Evolutionary conservation across 2,113 vertebrate genomes (phyloP).

Genomic region (Loxodonta africana): DNA sequence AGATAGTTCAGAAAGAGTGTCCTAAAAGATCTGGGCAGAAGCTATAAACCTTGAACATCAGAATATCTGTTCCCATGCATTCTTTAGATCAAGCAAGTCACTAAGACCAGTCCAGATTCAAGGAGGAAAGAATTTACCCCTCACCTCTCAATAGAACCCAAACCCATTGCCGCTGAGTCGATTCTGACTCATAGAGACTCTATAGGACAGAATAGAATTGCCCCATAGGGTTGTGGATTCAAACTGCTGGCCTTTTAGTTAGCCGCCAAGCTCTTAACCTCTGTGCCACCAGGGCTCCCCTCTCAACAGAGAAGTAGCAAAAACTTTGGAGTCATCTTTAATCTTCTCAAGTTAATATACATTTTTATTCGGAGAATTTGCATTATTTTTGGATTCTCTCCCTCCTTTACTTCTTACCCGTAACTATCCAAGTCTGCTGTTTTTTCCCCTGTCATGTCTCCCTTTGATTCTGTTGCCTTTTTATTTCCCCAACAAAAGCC

Average conservation of each 20-base stretch:
- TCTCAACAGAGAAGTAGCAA: background rate
- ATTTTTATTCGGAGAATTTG: background rate
- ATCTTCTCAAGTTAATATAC: background rate
- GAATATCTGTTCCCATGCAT: background rate
- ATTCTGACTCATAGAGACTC: no score
- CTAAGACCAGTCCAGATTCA: background rate
- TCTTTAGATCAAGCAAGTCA: conserved; percentile 15
- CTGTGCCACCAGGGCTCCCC: no score
- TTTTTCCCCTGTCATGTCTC: background rate
- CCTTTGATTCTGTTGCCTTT: background rate
- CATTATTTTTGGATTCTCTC: background rate
- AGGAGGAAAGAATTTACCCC: background rate
- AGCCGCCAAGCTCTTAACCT: no score
- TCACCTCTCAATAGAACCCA: no score
- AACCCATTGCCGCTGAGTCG: no score
- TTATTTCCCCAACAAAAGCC: background rate
- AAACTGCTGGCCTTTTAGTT: no score
- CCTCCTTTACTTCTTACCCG: background rate
- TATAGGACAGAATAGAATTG: no score
- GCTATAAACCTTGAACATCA: background rate
- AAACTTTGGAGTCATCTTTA: background rate
- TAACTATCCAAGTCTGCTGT: background rate
- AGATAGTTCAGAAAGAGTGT: background rate
- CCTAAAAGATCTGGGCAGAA: background rate
- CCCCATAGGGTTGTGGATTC: no score